phyloP scores from a whole-genome alignment of 2,888 invertebrate genomes.

The Lutraria lutraria region DNA sequence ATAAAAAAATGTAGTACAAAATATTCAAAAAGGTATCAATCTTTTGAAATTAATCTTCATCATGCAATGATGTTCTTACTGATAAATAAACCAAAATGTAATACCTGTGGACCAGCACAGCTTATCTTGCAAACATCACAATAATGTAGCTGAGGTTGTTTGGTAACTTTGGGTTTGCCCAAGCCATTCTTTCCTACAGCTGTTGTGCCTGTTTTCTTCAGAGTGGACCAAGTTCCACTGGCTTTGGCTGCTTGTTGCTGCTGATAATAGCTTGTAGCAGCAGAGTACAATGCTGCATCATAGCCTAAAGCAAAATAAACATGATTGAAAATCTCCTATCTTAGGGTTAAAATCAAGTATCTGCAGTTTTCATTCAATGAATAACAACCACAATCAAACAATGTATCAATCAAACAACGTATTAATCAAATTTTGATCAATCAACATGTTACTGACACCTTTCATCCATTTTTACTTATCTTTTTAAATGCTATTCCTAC shows the following conservation, averaged over 20 bases:
- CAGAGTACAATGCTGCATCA: slow-evolving; percentile 97
- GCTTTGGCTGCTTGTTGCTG: slow-evolving; percentile 90
- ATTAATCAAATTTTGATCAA: no score
- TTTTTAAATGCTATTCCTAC: no score
- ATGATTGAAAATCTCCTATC: not conserved
- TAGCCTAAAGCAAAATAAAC: slow-evolving; percentile 89
- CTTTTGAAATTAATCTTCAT: no score
- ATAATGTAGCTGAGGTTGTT: slow-evolving; percentile 91
- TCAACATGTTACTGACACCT: no score
- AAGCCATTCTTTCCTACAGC: slow-evolving; percentile 70
- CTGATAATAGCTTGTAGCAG: slow-evolving; percentile 97
- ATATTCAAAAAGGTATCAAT: no score
- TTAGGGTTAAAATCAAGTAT: no score
- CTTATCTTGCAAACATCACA: slow-evolving; percentile 99
- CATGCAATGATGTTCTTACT: no score
- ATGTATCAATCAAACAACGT: no score
- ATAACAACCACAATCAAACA: no score
- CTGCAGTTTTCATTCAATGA: no score
- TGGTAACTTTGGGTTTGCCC: slow-evolving; percentile 81
- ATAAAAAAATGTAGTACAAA: no score
- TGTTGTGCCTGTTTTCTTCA: slow-evolving; percentile 77
- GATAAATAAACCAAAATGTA: not conserved
- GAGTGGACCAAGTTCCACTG: slow-evolving; percentile 89
- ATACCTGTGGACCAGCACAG: slow-evolving; percentile 96
- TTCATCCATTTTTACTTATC: no score